A percentile compares a stretch with the other conserved stretches of the same genome.
phyloP scores from a whole-genome alignment of 2,113 vertebrate species.

The Microtus richardsoni region DNA sequence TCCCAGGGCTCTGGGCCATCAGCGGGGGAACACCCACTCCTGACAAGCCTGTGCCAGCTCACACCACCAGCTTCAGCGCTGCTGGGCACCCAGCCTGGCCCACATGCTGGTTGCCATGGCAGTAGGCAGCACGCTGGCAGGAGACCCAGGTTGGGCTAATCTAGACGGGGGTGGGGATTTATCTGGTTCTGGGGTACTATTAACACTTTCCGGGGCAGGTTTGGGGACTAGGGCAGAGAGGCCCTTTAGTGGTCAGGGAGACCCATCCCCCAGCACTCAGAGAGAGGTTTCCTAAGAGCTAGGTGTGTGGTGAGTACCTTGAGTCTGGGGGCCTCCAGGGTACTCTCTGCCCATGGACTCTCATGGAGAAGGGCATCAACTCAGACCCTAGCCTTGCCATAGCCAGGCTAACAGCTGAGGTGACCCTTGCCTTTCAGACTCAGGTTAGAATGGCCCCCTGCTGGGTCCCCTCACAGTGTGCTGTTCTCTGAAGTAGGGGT shows the following conservation, averaged over 20 bases:
- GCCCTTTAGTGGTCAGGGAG: fast-evolving
- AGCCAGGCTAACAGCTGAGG: not conserved
- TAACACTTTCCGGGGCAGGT: too few species aligned
- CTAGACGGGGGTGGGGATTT: not conserved
- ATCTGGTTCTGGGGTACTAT: not conserved
- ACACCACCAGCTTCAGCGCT: not conserved
- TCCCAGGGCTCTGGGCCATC: slow-evolving; percentile 48
- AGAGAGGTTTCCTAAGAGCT: not conserved
- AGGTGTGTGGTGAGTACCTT: not conserved
- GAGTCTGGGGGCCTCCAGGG: not conserved
- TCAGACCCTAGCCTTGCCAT: not conserved
- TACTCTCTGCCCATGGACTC: not conserved
- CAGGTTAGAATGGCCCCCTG: not conserved
- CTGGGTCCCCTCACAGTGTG: not conserved
- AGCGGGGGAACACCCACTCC: not conserved
- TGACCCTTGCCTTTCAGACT: not conserved
- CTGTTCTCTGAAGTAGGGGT: not conserved
- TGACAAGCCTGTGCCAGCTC: slow-evolving; percentile 24
- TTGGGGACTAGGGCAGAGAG: not conserved
- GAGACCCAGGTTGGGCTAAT: not conserved
- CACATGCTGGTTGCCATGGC: not conserved
- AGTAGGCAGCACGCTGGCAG: not conserved
- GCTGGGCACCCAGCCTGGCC: not conserved
- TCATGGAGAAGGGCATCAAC: not conserved
- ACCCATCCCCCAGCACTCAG: not conserved